phyloP scores from a whole-genome alignment of 2,888 invertebrate species.

The Lydus trimaculatus region DNA sequence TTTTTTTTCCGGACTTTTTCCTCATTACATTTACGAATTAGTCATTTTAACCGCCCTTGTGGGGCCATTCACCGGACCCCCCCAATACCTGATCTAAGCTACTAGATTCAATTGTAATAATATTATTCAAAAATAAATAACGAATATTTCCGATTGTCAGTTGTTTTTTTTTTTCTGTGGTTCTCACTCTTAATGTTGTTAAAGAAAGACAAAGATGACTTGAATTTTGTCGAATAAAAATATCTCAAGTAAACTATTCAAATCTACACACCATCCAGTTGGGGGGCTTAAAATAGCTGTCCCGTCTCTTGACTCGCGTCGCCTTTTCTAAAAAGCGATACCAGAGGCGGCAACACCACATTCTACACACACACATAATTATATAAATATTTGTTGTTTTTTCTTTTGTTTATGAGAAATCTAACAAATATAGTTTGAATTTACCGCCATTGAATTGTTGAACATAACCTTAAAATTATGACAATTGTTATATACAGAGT shows the following conservation, averaged over 20 bases:
- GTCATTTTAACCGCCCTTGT: slow-evolving; percentile 4
- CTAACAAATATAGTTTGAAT: not conserved
- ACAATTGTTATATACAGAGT: not conserved
- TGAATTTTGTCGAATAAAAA: slow-evolving; percentile 48
- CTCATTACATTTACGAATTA: slow-evolving; percentile 27
- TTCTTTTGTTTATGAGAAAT: no score
- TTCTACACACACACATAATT: no score
- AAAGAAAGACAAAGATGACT: slow-evolving; percentile 39
- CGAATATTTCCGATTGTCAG: slow-evolving; percentile 5
- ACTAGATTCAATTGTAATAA: not conserved
- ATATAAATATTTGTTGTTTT: no score
- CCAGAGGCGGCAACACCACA: not conserved
- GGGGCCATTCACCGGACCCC: slow-evolving; percentile 15
- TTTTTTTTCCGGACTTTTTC: slow-evolving; percentile 44
- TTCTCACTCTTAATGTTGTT: not conserved
- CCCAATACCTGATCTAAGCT: not conserved
- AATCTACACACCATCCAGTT: slow-evolving; percentile 37
- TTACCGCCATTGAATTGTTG: not conserved
- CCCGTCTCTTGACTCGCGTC: slow-evolving; percentile 38
- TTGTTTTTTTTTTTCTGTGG: not conserved
- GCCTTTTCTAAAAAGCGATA: not conserved
- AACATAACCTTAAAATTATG: not conserved
- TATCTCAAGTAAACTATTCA: slow-evolving; percentile 47
- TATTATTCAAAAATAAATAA: not conserved
- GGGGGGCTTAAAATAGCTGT: slow-evolving; percentile 46